Evolutionary conservation across 2,113 vertebrate genomes (phyloP), one percentile per base, ranked within the genome.

Genomic region (Scolopax mira): DNA sequence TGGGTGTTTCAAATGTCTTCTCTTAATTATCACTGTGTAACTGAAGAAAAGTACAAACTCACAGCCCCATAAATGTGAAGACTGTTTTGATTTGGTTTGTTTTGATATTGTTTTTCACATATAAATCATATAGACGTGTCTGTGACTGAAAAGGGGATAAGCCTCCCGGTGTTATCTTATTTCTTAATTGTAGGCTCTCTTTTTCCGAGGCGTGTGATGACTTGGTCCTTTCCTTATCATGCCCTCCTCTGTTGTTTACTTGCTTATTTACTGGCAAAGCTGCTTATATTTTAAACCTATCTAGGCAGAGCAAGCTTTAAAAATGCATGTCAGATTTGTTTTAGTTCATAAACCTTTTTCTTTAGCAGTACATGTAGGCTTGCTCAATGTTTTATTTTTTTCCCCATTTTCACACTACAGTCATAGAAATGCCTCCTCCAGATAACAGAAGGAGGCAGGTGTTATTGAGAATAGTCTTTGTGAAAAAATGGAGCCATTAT

Each of bases 1-100:
- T 97, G 93, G 96, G 91, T 97, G 78, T 98, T 97, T 98, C 95
- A 97, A 73, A 98, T 97, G 96, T 98, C 96, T 96, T 28, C 79
- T 96, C 79, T 95, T 98, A 98, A 97, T 98, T 98, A 97, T 97
- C 96, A 97, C 90, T 93, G 75, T 97, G 93, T 94, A 94, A 95
- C 86, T 77, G 90, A 95, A 93, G 90, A 94, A 92, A 92, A 95
- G 92, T 85, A 84, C 39, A 93, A 94, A 95, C 67, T 95, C 75
- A 41, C 95, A 95, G 62, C 58, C 89, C 94, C 64, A 28, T 94
- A 90, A 95, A 96, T 91, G 92, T 94, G 90, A 58, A 88, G 79
- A 66, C 57, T 95, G 46, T 90, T 97, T 97, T 75, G 82, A 96
- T 96, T 96, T 94, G 86, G 87, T 97, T 97, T 97, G 79, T 97